Percentiles rank a stretch among this genome's conserved stretches.
Conservation (phyloP, 2,113 vertebrate genomes). For the Poeciliopsis prolifica region DNA sequence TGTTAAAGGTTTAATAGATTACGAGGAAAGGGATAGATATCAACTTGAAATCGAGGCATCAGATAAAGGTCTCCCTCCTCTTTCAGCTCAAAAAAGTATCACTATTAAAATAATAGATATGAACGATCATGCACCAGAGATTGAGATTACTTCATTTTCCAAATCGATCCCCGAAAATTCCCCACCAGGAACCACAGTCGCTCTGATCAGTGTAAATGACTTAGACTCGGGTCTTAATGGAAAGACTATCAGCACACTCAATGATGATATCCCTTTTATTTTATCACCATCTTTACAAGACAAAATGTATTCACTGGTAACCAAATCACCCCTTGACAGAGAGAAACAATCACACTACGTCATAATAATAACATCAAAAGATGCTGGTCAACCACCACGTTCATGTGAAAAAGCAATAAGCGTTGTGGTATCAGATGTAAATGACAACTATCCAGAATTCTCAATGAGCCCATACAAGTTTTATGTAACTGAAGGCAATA, state of each 20-base stretch:
- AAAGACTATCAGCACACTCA: slow-evolving; percentile 47
- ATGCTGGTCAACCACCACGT: slow-evolving; percentile 44
- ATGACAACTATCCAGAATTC: slow-evolving; percentile 70
- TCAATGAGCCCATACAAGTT: slow-evolving; percentile 41
- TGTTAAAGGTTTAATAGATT: slow-evolving; percentile 64
- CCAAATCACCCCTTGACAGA: slow-evolving; percentile 56
- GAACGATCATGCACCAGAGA: slow-evolving; percentile 39
- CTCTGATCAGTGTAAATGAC: slow-evolving; percentile 46
- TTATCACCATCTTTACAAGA: slow-evolving; percentile 49
- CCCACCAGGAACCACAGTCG: slow-evolving; percentile 46
- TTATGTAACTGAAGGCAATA: slow-evolving; percentile 18
- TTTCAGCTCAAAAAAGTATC: slow-evolving; percentile 20
- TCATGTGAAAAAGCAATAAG: slow-evolving; percentile 47
- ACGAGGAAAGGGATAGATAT: slow-evolving; percentile 62
- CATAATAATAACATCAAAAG: slow-evolving; percentile 58
- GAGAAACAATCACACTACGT: slow-evolving; percentile 58
- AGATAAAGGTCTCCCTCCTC: slow-evolving; percentile 23
- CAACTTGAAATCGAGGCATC: slow-evolving; percentile 75
- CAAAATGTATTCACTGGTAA: slow-evolving; percentile 62
- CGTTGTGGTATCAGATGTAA: slow-evolving; percentile 60
- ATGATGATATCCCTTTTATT: slow-evolving; percentile 41
- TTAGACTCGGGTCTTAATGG: slow-evolving; percentile 51
- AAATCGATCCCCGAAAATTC: slow-evolving; percentile 18
- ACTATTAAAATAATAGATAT: slow-evolving; percentile 35
- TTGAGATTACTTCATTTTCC: slow-evolving; percentile 42